Evolutionary conservation across 1,140 invertebrate species (phyloP), one percentile per base, ranked within the genome.

Genomic region (Meloidogyne hapla): DNA sequence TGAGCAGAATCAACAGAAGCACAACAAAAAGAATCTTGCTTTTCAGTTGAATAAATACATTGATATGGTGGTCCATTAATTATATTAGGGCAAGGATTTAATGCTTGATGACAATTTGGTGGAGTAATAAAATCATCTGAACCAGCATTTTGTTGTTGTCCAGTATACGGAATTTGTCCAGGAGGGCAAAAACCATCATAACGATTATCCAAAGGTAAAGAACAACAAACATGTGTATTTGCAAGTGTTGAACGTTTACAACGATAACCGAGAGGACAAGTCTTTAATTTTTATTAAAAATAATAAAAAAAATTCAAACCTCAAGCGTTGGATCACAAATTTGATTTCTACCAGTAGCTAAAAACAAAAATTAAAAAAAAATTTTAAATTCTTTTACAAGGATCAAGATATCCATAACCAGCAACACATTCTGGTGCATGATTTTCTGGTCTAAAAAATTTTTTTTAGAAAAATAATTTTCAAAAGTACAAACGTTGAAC

Each of bases 21-120:
- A 48, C 84, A 85, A 74, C 84, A 85, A 73, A 77, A 85, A 5
- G 85, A 87, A 48, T 87, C 78, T 68, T 85, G 83, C 68, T 86
- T 87, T 40, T 85, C 80, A 25, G 85, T 79, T 6, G 85, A 87
- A 76, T 85, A 85, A 38, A 85, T 81, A 74, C 84, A 85, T 33
- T 86, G 84, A 72, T 87, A 85, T 13, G 84, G 77, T n/a, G 48
- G 48, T 56, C 48, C 48, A 56, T n/a, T 56, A n/a, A n/a, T n/a
- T 15, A 78, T 84, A 15, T 76, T 78, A 28, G 84, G 84, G 48
- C 84, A 85, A 26, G 84, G 84, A 77, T 76, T 84, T 8, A 83
- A 64, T 18, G 75, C 80, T 84, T 86, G 86, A 65, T 85, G 84
- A 69, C 84, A 85, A 2, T 83, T 85, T 38, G 86, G 77, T 8